Base-by-base conservation (phyloP, 2,797 vertebrate species). In the Spinibarbus caldwelli region DNA sequence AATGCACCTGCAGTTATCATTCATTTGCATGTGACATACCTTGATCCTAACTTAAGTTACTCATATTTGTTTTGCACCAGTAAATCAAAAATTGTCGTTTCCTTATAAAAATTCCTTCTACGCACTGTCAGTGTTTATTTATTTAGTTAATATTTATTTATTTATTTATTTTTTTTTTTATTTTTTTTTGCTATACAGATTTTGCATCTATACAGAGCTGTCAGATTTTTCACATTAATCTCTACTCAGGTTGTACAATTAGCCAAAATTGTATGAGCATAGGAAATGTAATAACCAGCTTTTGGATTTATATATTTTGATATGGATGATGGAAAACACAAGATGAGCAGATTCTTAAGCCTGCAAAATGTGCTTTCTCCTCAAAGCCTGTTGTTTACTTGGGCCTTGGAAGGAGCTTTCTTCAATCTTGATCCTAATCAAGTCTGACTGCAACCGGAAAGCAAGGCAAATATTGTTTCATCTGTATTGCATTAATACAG, bases 401-500 rank as follows among this genome's bases (percentile, higher is more conserved):
- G 52, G 80, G 73, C 67, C 78, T 78, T 82, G 67, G 76, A 82
- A 41, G 72, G 62, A 75, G 64, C 47, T 75, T 82, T 41, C 47
- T 38, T 77, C 49, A 52, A 76, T 68, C 47, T 75, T 78, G 49
- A 70, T 77, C 9, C 17, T 86, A 83, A 89, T 87, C 86, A 41
- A 17, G 4, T 23, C 41, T 45, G 62, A 78, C 82, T 85, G 26
- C 31, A 73, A 73, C 43, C 31, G 14, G 81, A 76, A 82, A 85
- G 31, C 36, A 47, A 70, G 64, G 82, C 70, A 87, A 87, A 86
- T 89, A 89, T 87, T 78, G 36, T 77, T 85, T 80, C 34, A 77
- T 80, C 68, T 75, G 38, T 84, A 67, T 82, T 87, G 82, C 87
- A 78, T 68, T 87, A 49, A 82, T 73, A 68, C n/a, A 78, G 38